phyloP scores from a whole-genome alignment of 2,888 invertebrate genomes.

The Conomelus anceps region DNA sequence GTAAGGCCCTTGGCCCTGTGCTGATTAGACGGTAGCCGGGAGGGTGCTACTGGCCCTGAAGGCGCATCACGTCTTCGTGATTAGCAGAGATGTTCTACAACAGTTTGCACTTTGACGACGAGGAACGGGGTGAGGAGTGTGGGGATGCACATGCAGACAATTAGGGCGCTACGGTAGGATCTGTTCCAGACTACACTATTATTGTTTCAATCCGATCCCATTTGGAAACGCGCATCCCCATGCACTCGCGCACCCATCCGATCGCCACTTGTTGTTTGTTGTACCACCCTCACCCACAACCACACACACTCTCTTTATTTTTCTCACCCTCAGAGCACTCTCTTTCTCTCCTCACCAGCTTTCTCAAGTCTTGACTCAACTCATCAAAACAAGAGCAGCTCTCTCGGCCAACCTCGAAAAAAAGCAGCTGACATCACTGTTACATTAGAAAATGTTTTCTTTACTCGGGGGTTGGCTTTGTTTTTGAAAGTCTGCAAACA shows the following conservation, averaged over 20 bases:
- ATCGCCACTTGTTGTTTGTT: neutral
- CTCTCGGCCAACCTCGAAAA: neutral
- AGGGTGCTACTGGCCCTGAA: neutral
- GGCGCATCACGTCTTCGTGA: conserved; percentile 7
- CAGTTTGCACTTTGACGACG: conserved; percentile 1
- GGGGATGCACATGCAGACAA: neutral
- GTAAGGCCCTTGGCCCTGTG: neutral
- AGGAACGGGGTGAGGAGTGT: neutral
- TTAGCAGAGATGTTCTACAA: conserved; percentile 9
- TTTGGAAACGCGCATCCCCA: neutral
- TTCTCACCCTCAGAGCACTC: neutral
- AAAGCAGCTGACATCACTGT: neutral
- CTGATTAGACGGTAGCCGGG: neutral
- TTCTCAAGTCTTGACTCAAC: neutral
- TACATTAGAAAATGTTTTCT: neutral
- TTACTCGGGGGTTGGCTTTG: neutral
- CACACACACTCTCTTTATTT: neutral
- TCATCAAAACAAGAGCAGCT: neutral
- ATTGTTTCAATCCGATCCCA: neutral
- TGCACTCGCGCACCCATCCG: neutral
- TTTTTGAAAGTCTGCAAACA: neutral
- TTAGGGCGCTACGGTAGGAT: neutral
- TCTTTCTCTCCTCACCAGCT: neutral
- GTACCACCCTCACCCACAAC: neutral
- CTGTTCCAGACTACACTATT: conserved; percentile 1